These are phyloP conservation scores for Peromyscus californicus DNA, from an alignment of 2,113 vertebrate genomes.

Conservation along the genomic window DNA sequence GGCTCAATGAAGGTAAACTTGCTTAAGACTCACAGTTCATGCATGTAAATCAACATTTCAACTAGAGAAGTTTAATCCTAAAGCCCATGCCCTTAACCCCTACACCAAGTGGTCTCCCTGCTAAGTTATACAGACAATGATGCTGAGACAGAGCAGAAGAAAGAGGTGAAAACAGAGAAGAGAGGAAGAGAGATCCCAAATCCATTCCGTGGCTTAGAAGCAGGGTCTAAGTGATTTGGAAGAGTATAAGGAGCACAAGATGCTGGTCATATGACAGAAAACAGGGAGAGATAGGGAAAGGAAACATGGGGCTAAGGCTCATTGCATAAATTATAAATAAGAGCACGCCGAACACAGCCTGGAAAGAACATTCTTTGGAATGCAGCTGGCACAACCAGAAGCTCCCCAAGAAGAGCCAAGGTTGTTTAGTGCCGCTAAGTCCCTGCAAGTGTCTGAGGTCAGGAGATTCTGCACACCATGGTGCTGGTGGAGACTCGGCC, in stretches of 20 bases:
- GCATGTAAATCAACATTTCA: background rate
- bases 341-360: background rate
- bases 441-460: constrained; percentile 53
- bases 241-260: background rate
- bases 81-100: background rate
- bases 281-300: background rate
- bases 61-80: background rate
- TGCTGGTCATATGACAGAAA: background rate
- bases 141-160: background rate
- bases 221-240: background rate
- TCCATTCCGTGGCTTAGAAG: background rate
- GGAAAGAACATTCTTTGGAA: constrained; percentile 2
- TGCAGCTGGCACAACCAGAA: background rate
- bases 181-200: background rate
- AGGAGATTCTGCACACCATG: constrained; percentile 15
- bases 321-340: background rate
- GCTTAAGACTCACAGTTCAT: background rate
- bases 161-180: background rate
- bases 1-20: background rate
- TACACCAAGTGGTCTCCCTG: background rate
- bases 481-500: background rate
- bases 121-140: background rate
- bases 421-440: background rate
- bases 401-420: background rate
- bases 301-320: background rate